Base-by-base conservation (phyloP, 2,113 vertebrate species). In the Sula dactylatra region DNA sequence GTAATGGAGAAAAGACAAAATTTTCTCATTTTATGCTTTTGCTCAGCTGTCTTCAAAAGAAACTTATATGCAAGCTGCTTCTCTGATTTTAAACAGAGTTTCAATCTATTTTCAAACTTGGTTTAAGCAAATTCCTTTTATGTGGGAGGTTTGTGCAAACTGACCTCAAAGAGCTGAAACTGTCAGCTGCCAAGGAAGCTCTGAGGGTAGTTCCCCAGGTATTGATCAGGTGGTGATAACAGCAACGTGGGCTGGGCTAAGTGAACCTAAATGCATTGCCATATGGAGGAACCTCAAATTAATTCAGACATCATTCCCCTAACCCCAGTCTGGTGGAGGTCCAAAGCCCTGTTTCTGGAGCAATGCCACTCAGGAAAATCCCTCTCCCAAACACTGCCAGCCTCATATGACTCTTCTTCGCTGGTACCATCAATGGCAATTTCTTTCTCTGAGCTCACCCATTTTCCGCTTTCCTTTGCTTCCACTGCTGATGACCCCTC, bases 351-450 rank as follows among this genome's bases (percentile, higher is more conserved):
- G 11, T 26, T 66, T 45, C 34, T 86, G 27, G 6, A 58, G 18
- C 16, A 83, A 26, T 79, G 47, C 38, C 38, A 29, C n/a, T 25
- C 25, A 42, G 19, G 16, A 90, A 61, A 24, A 56, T 25, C 16
- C 13, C 50, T 78, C n/a, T 62, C 27, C 7, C 4, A 14, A 11
- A 27, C 11, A 15, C 11, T 1, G 1, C 20, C 22, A 55, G 22
- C 4, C 5, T 38, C 7, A 3, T 32, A 19, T 1, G 7, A 2
- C 13, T 52, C 10, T 4, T 77, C 54, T 72, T n/a, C 3, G 0
- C 29, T 31, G 6, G 7, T 69, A 44, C 15, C n/a, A 31, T 36
- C 20, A 56, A 5, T 13, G n/a, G 6, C 9, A 17, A 47, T 59
- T 81, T 64, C 34, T 3, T 0, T 8, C 32, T 61, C 45, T 58